Conservation (phyloP, 2,113 vertebrate genomes). For the Podarcis cretensis region DNA sequence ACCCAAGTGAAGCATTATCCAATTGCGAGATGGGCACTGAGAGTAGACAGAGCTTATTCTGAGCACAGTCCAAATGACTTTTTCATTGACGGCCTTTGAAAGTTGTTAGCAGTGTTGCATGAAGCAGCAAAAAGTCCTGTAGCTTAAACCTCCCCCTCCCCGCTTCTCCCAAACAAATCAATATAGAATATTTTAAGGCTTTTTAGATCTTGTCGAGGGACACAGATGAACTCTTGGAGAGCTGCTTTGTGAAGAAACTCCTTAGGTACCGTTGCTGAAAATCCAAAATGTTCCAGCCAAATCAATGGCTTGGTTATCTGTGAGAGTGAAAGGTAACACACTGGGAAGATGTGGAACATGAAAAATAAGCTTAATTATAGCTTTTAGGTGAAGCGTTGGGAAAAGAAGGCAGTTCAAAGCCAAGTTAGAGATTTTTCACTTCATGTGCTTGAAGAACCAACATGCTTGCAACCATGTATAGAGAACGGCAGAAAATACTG, state of each 20-base stretch:
- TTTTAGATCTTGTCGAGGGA: conserved; percentile 31
- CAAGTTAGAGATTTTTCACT: conserved; percentile 51
- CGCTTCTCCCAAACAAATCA: conserved; percentile 16
- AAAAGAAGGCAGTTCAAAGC: conserved; percentile 18
- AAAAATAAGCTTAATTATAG: conserved; percentile 52
- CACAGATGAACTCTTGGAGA: conserved; percentile 40
- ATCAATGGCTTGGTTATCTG: background rate
- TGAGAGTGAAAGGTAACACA: conserved; percentile 36
- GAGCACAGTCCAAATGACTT: conserved; percentile 42
- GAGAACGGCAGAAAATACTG: conserved; percentile 46
- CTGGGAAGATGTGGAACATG: background rate
- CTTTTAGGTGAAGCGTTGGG: conserved; percentile 41
- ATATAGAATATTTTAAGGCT: conserved; percentile 39
- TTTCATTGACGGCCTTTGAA: conserved; percentile 43
- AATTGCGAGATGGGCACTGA: conserved; percentile 25
- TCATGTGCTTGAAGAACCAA: conserved; percentile 30
- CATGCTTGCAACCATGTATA: conserved; percentile 22
- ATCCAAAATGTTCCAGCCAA: conserved; percentile 17
- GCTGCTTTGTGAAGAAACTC: conserved; percentile 39
- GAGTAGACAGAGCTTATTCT: conserved; percentile 25
- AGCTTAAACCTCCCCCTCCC: background rate
- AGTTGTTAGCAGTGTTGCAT: background rate
- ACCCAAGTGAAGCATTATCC: conserved; percentile 43
- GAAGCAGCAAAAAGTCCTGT: conserved; percentile 2
- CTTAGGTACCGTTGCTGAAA: conserved; percentile 44